Evolutionary conservation across 2,888 invertebrate genomes (phyloP).

Genomic region (Mimachlamys varia): DNA sequence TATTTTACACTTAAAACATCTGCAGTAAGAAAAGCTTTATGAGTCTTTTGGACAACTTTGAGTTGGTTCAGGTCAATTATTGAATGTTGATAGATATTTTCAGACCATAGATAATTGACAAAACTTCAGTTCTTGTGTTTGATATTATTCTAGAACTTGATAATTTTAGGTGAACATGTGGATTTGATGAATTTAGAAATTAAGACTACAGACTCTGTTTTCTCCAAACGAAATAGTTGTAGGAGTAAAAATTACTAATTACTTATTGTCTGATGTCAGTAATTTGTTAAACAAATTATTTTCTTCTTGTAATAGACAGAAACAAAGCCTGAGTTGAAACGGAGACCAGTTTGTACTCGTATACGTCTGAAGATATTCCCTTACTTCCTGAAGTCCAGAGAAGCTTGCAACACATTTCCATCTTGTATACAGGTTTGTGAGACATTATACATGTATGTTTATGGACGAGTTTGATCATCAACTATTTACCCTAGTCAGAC

Average conservation of each 20-base stretch:
- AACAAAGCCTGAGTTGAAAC: conserved; percentile 86
- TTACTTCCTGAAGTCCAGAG: conserved; percentile 87
- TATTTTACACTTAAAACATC: background rate
- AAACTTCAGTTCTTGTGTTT: too few species aligned
- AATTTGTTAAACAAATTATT: background rate
- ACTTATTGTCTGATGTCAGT: too few species aligned
- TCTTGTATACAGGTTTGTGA: conserved; percentile 89
- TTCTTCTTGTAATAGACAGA: conserved; percentile 49
- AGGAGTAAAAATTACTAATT: too few species aligned
- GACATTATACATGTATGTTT: background rate
- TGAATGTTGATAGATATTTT: too few species aligned
- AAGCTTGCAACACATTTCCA: conserved; percentile 83
- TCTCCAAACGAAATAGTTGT: too few species aligned
- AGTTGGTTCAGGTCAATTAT: background rate
- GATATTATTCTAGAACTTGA: too few species aligned
- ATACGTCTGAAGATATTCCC: conserved; percentile 93
- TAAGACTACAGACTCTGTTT: too few species aligned
- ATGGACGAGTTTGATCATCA: too few species aligned
- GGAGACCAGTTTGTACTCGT: conserved; percentile 90
- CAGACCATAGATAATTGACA: too few species aligned
- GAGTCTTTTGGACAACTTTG: conserved; percentile 40
- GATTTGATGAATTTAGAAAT: too few species aligned
- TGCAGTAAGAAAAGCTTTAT: background rate
- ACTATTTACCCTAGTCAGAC: too few species aligned
- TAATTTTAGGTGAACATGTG: too few species aligned